Percentiles rank a stretch among this genome's conserved stretches.
Conservation (phyloP, 37 sponge, comb jelly and placozoan genomes). For the Spongilla lacustris region DNA sequence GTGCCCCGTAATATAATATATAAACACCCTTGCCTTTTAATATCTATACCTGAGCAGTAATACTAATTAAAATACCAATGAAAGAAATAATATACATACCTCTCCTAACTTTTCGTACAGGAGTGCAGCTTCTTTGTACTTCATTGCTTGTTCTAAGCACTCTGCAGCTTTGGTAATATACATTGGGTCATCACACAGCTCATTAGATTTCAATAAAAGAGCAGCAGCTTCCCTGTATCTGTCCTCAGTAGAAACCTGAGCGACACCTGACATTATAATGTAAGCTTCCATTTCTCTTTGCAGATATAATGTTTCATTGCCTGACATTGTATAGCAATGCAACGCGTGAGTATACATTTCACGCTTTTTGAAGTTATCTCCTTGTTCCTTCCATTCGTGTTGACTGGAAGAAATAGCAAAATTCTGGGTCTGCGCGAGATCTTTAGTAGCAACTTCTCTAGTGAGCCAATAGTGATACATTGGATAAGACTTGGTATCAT, state of each 20-base stretch:
- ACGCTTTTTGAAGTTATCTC: conserved; percentile 11
- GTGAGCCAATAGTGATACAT: conserved; percentile 70
- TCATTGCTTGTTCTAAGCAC: conserved; percentile 25
- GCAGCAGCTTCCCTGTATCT: conserved; percentile 9
- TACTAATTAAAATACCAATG: background rate
- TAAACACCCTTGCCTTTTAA: no score
- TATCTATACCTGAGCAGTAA: no score
- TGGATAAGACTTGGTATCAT: conserved; percentile 33
- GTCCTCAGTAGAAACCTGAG: background rate
- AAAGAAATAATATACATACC: background rate
- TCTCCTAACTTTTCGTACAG: conserved; percentile 8
- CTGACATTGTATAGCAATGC: conserved; percentile 68
- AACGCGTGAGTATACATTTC: conserved; percentile 48
- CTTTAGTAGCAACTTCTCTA: conserved; percentile 16
- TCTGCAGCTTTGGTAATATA: conserved; percentile 11
- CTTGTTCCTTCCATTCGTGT: conserved; percentile 62
- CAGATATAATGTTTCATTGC: conserved; percentile 18
- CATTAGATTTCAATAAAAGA: background rate
- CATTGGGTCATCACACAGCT: background rate
- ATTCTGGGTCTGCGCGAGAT: background rate
- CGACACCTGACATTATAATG: conserved; percentile 16
- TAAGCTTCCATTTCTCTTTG: conserved; percentile 49
- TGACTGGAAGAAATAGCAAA: conserved; percentile 33
- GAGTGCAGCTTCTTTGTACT: background rate
- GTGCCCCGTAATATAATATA: no score